Conservation (phyloP, 2,888 invertebrate genomes). For the Tenthredo livida region DNA sequence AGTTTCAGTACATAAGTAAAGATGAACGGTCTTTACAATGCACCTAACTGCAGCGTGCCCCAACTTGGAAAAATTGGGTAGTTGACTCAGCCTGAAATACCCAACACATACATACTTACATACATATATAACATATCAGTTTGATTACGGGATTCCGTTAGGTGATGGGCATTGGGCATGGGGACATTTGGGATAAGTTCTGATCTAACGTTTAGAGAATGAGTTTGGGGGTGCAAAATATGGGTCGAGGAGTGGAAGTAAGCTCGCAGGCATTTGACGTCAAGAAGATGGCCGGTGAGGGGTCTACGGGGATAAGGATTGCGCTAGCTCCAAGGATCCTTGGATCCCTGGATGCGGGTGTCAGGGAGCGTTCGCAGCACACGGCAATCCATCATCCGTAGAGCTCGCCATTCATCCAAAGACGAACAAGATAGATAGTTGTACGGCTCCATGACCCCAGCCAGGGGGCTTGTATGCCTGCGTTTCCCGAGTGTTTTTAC, state of each 20-base stretch:
- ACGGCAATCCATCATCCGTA: constrained; percentile 52
- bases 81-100: neutral
- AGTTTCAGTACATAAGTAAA: neutral
- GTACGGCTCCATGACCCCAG: constrained; percentile 43
- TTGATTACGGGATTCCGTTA: neutral
- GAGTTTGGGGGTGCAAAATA: constrained; percentile 21
- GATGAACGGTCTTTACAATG: neutral
- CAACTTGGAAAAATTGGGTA: neutral
- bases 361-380: constrained; percentile 46
- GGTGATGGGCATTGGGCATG: no score
- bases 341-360: constrained; percentile 47
- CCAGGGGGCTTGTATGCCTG: constrained; percentile 40
- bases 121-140: neutral
- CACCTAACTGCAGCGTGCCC: neutral
- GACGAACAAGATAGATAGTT: constrained; percentile 51
- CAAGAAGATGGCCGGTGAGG: constrained; percentile 26
- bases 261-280: constrained; percentile 6
- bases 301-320: constrained; percentile 45
- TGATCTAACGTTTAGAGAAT: constrained; percentile 35
- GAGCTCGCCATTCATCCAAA: constrained; percentile 53
- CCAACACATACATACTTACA: no score
- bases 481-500: constrained; percentile 49
- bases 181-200: neutral
- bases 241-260: constrained; percentile 1
- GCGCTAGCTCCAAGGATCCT: constrained; percentile 30